Evolutionary conservation across 2,888 invertebrate genomes (phyloP).

Genomic region (Microchrysa polita): DNA sequence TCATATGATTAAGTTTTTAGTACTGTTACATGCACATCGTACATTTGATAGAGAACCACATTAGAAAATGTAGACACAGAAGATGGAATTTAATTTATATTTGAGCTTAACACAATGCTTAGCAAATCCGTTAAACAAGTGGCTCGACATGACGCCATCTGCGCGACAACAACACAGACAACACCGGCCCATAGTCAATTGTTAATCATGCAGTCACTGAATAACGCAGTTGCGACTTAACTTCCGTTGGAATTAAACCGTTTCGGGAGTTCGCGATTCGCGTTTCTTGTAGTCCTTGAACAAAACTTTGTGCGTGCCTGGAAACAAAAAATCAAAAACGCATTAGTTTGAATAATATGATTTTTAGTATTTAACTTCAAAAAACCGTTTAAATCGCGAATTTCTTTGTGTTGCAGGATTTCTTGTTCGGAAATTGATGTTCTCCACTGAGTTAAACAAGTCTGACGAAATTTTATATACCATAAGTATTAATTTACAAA

Average conservation of each 20-base stretch:
- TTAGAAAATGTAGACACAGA: background rate
- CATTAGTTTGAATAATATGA: no score
- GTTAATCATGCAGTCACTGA: constrained; percentile 34
- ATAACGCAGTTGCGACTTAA: constrained; percentile 42
- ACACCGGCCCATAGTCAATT: constrained; percentile 23
- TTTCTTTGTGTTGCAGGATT: no score
- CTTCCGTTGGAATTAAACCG: constrained; percentile 32
- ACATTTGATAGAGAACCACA: background rate
- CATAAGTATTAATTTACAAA: no score
- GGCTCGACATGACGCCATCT: constrained; percentile 41
- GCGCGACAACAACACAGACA: constrained; percentile 25
- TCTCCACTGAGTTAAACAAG: no score
- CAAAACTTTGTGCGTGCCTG: background rate
- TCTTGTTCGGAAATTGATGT: no score
- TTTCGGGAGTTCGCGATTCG: background rate
- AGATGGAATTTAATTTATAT: constrained; percentile 43
- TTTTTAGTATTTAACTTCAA: no score
- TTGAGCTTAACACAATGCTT: constrained; percentile 38
- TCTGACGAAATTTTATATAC: no score
- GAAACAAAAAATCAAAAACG: no score
- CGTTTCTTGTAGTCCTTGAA: no score
- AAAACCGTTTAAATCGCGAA: no score
- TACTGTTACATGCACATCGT: background rate
- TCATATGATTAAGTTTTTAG: no score
- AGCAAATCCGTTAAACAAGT: constrained; percentile 39